Evolutionary conservation across 2,797 vertebrate species (phyloP), one percentile per base, ranked within the genome.

Genomic region (Onychomys arenicola): DNA sequence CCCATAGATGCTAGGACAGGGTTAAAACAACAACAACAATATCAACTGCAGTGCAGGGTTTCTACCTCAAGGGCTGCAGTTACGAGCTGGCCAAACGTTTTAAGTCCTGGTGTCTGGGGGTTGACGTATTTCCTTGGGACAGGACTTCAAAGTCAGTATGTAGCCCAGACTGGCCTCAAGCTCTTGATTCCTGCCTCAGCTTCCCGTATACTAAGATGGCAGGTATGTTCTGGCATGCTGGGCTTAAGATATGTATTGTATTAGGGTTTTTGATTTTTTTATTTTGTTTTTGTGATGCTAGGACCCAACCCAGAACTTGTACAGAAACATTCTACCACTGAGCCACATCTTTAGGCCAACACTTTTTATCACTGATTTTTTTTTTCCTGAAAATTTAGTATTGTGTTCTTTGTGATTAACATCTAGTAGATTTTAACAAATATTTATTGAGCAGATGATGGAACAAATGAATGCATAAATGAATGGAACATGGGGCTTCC

Each of bases 401-500:
- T 40, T 73, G 0, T 65, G 0, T 89, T 91, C 12, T 13, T 59
- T 76, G 75, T 67, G 29, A 81, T 34, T 85, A 63, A 23, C n/a
- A 73, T 76, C 91, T 84, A 80, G n/a, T 71, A 65, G 52, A 65
- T 92, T 84, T 57, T 93, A 80, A 29, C 80, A 73, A 75, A 32
- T 92, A 55, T 59, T 55, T 95, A 76, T 13, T 78, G 43, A 52
- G 9, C 86, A 57, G 71, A 25, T 55, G 40, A 89, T 43, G 76
- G 61, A 67, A 85, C 43, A 77, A 91, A 69, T 49, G 19, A 63
- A 46, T 43, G 21, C 43, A 34, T 19, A 17, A 10, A 52, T 23
- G n/a, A 67, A 55, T 49, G 57, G 69, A 32, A 23, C 12, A 2
- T 21, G 43, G 73, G 21, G 34, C 19, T 77, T 52, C 73, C 37